phyloP scores from a whole-genome alignment of 2,888 invertebrate species.

The Tanypteryx hageni region DNA sequence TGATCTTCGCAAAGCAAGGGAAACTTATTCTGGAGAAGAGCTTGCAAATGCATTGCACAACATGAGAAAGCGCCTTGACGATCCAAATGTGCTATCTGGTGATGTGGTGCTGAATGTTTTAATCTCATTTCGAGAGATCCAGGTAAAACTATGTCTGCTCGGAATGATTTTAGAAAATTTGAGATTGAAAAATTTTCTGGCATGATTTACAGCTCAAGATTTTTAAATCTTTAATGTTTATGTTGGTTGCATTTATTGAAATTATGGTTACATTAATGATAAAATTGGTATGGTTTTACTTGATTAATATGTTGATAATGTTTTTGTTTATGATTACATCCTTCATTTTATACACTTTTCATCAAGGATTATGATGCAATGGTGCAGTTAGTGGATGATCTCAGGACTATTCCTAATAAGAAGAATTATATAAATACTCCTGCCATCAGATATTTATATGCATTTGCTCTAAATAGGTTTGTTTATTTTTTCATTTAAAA shows the following conservation, averaged over 20 bases:
- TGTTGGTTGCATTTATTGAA: background rate
- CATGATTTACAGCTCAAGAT: too few relatives aligned
- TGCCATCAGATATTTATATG: constrained; percentile 94
- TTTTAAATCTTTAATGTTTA: background rate
- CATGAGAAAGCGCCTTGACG: constrained; percentile 95
- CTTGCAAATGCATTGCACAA: constrained; percentile 88
- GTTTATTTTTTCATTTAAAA: constrained; percentile 66
- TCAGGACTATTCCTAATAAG: constrained; percentile 92
- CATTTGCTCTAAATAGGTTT: constrained; percentile 95
- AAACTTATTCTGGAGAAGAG: constrained; percentile 90
- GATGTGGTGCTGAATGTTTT: constrained; percentile 97
- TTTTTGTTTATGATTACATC: background rate
- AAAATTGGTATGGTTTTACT: background rate
- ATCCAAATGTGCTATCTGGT: constrained; percentile 96
- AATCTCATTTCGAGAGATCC: constrained; percentile 93
- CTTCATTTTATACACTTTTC: background rate
- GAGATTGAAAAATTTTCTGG: too few relatives aligned
- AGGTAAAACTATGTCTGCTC: constrained; percentile 74
- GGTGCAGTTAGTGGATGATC: constrained; percentile 96
- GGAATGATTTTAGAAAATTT: too few relatives aligned
- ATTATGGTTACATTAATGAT: background rate
- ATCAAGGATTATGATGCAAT: constrained; percentile 93
- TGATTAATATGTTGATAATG: background rate
- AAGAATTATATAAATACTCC: constrained; percentile 93
- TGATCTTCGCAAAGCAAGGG: constrained; percentile 94